Evolutionary conservation across 2,888 invertebrate species (phyloP).

Genomic region (Xanthorhoe spadicearia): DNA sequence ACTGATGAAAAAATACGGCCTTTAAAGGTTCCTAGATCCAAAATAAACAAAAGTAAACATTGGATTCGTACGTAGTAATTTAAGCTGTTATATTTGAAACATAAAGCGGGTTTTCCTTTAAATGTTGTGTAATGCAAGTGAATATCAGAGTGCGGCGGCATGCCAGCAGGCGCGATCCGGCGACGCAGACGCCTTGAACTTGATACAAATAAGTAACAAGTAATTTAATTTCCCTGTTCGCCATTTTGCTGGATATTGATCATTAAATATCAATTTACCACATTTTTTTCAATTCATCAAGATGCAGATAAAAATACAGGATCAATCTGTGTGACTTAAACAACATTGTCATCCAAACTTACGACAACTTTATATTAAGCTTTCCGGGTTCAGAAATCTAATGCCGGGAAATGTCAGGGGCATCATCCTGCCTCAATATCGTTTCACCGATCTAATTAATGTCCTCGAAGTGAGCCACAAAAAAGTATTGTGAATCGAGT

Average conservation of each 20-base stretch:
- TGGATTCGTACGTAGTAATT: slow-evolving; percentile 43
- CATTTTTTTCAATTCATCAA: slow-evolving; percentile 14
- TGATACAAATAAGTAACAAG: slow-evolving; percentile 50
- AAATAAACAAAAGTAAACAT: slow-evolving; percentile 52
- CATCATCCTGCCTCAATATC: slow-evolving; percentile 64
- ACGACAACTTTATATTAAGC: slow-evolving; percentile 42
- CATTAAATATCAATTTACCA: slow-evolving; percentile 8
- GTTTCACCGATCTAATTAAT: slow-evolving; percentile 73
- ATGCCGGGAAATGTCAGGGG: slow-evolving; percentile 72
- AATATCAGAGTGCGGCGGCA: slow-evolving; percentile 53
- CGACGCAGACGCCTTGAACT: slow-evolving; percentile 54
- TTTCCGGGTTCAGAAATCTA: slow-evolving; percentile 78
- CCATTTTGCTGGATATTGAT: slow-evolving; percentile 14
- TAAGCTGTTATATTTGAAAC: slow-evolving; percentile 48
- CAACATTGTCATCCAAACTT: slow-evolving; percentile 4
- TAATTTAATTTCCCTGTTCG: slow-evolving; percentile 46
- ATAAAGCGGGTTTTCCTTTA: slow-evolving; percentile 41
- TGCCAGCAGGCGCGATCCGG: slow-evolving; percentile 48
- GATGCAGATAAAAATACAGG: background rate
- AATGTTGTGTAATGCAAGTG: slow-evolving; percentile 36
- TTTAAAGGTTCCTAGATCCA: slow-evolving; percentile 70
- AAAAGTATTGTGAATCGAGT: slow-evolving; percentile 55
- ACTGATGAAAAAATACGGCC: slow-evolving; percentile 62
- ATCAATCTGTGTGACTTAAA: background rate
- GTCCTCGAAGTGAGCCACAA: slow-evolving; percentile 63